Base-by-base conservation (phyloP, 2,888 invertebrate genomes). In the Agrilus biguttatus region DNA sequence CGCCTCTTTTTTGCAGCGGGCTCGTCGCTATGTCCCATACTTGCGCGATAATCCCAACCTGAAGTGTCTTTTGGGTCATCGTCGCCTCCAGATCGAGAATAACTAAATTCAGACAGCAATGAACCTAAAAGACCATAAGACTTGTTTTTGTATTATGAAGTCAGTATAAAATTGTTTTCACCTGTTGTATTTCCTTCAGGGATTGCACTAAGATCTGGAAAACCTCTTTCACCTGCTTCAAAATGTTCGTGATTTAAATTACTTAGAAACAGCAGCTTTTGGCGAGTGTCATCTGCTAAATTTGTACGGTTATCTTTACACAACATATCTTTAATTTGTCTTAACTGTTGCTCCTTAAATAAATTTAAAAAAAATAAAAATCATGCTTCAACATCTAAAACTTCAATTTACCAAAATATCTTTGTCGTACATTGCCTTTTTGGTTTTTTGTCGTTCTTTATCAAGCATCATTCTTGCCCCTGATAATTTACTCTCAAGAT, bases 21-120 rank as follows among this genome's bases (percentile, higher is more conserved):
- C 41, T 60, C 59, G 7, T 57, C 55, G 8, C 47, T 40, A 21
- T 35, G 41, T 3, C 49, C 53, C 8, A 47, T 38, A 41, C 63
- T 63, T 4, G 55, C 55, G 8, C 58, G 51, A 39, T 52, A 51
- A 33, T 56, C 59, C 39, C 49, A 56, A 46, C 84, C 74, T 0
- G 85, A 86, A 57, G 85, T 83, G 56, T 85, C 82, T 55, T 82
- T 82, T 1, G 71, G 57, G 50, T 86, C 83, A 43, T 88, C 66
- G 61, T 87, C 86, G 53, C 89, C 88, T 55, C 87, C 89, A 0
- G 88, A 88, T 28, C 82, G 78, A 12, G 89, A 88, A 59, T 82
- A 82, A 51, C 86, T 86, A 59, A 85, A 75, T 58, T 86, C 85
- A 1, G 84, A 83, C 33, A 86, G 65, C 12, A 87, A 68, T 0